Conservation (phyloP, 2,888 invertebrate genomes). For the Anagyrus pseudococci region DNA sequence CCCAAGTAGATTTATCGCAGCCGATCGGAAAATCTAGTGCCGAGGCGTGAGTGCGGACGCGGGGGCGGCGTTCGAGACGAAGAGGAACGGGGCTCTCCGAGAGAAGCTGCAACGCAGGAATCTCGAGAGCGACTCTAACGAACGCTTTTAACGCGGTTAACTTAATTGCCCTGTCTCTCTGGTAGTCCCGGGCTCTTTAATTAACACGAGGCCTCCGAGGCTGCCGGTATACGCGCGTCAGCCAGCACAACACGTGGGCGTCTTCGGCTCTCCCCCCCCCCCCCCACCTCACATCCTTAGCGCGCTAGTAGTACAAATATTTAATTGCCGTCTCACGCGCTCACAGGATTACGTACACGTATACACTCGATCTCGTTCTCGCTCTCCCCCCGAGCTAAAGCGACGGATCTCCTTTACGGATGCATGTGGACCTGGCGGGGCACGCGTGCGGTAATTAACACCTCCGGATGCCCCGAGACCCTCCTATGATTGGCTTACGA, state of each 20-base stretch:
- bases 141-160: slow-evolving; percentile 46
- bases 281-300: no score
- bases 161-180: slow-evolving; percentile 44
- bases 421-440: no score
- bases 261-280: no score
- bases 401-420: no score
- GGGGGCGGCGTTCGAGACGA: not conserved
- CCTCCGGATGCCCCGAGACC: slow-evolving; percentile 6
- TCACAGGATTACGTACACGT: slow-evolving; percentile 41
- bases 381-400: slow-evolving; percentile 16
- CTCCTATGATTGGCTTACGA: no score
- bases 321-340: slow-evolving; percentile 44
- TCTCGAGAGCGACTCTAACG: slow-evolving; percentile 41
- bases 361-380: slow-evolving; percentile 37
- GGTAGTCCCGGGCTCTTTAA: slow-evolving; percentile 41
- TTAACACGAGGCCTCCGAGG: slow-evolving; percentile 41
- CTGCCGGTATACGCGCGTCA: slow-evolving; percentile 31
- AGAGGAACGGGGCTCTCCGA: no score
- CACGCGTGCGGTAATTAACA: slow-evolving; percentile 17
- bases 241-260: no score
- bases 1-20: slow-evolving; percentile 19
- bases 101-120: no score
- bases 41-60: not conserved
- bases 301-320: slow-evolving; percentile 47
- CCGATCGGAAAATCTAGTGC: slow-evolving; percentile 13